Base-by-base conservation (phyloP, 2,797 vertebrate genomes). In the Loriculus beryllinus region DNA sequence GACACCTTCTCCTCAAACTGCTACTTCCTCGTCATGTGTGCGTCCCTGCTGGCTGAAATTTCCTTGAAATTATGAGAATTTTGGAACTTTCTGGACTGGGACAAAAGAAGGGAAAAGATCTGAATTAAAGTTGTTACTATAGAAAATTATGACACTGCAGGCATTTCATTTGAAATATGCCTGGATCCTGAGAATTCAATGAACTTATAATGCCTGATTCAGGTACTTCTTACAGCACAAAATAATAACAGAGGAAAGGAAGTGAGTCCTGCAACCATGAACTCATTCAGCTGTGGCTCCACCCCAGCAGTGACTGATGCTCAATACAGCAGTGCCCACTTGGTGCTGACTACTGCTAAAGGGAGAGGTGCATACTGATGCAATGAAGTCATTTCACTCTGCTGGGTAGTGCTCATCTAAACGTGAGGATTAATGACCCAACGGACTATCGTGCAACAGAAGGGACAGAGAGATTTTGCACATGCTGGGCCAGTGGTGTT, bases 161-260 rank as follows among this genome's bases (percentile, higher is more conserved):
- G 42, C 90, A 62, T 89, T 89, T 88, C 7, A 77, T 91, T 81
- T 91, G 88, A 97, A 93, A 81, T 81, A 82, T 57, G 28, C 64
- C n/a, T 81, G n/a, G 11, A 35, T 96, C 70, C 77, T 67, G 48
- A 83, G 47, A 59, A 90, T 91, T 94, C 91, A 96, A 92, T 95
- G 93, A 92, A 96, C 96, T 87, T 90, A 85, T 94, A 96, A 95
- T 92, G 31, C 14, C 85, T 93, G 79, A 82, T 96, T 81, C 88
- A 84, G 84, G 92, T 92, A 47, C 39, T 90, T 95, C 74, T 80
- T 70, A 80, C 11, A 74, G 54, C 42, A 76, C 52, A 92, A 93
- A 92, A 90, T 89, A 93, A 88, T 70, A 86, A 71, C 40, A 10
- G 11, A 86, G 77, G 29, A 92, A 90, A 82, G 28, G 45, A 90